Percentiles rank a stretch among this genome's conserved stretches.
Conservation (phyloP, 2,113 vertebrate species). For the Tragulus kanchil region DNA sequence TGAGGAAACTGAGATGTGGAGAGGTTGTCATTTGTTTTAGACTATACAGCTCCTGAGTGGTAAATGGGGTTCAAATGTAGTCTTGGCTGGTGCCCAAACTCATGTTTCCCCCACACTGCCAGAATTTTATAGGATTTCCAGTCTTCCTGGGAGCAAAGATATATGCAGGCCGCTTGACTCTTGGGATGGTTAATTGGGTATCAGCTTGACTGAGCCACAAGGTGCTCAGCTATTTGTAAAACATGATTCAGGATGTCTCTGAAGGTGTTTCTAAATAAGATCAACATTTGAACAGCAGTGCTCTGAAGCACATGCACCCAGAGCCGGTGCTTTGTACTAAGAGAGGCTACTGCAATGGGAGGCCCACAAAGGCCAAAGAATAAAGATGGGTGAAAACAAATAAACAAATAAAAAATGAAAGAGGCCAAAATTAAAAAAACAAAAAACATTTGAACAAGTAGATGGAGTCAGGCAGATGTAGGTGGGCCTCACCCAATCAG, state of each 20-base stretch:
- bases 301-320: no score
- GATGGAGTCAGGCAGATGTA: neutral
- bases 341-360: no score
- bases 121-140: neutral
- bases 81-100: neutral
- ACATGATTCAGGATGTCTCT: neutral
- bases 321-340: no score
- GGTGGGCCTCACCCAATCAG: neutral
- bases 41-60: neutral
- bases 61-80: neutral
- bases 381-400: no score
- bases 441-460: neutral
- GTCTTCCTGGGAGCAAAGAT: neutral
- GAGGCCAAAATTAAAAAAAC: no score
- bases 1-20: neutral
- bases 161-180: neutral
- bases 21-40: neutral
- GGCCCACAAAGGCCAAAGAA: no score
- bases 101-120: neutral
- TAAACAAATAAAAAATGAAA: no score
- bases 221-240: neutral
- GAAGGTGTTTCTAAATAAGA: neutral
- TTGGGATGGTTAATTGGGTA: neutral
- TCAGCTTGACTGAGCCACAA: neutral
- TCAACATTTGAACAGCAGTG: neutral